phyloP scores from a whole-genome alignment of 2,113 vertebrate genomes.

The Herpailurus yagouaroundi region DNA sequence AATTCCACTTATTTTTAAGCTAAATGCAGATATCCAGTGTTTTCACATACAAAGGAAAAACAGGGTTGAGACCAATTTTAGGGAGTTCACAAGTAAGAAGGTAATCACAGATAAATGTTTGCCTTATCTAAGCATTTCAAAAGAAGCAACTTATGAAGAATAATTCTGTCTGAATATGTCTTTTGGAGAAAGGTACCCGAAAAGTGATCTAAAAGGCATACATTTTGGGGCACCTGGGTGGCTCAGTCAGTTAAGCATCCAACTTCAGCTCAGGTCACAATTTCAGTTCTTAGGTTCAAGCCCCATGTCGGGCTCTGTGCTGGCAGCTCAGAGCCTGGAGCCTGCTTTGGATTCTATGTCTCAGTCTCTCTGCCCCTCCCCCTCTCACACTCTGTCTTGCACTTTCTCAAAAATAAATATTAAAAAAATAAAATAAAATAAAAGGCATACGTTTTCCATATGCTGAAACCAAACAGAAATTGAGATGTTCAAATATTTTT shows the following conservation, averaged over 20 bases:
- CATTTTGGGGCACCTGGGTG: neutral
- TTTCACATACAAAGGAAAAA: slow-evolving; percentile 3
- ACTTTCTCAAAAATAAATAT: too few relatives aligned
- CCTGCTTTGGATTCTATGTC: too few relatives aligned
- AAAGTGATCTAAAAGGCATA: neutral
- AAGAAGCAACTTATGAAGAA: slow-evolving; percentile 13
- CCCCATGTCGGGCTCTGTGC: too few relatives aligned
- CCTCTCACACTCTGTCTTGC: too few relatives aligned
- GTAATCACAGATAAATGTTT: neutral
- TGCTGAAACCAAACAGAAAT: slow-evolving; percentile 21
- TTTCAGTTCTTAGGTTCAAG: too few relatives aligned
- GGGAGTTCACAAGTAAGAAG: neutral
- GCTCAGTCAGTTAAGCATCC: too few relatives aligned
- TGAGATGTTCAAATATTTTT: neutral
- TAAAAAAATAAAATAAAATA: too few relatives aligned
- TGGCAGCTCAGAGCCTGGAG: too few relatives aligned
- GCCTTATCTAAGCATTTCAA: neutral
- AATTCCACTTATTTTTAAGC: neutral
- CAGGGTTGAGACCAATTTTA: neutral
- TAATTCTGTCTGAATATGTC: neutral
- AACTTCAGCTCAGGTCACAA: too few relatives aligned
- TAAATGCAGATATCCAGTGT: neutral
- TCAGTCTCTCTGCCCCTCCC: too few relatives aligned
- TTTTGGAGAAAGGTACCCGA: neutral
- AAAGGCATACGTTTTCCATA: neutral